phyloP scores from a whole-genome alignment of 2,113 vertebrate species.

The Megaceryle maxima region DNA sequence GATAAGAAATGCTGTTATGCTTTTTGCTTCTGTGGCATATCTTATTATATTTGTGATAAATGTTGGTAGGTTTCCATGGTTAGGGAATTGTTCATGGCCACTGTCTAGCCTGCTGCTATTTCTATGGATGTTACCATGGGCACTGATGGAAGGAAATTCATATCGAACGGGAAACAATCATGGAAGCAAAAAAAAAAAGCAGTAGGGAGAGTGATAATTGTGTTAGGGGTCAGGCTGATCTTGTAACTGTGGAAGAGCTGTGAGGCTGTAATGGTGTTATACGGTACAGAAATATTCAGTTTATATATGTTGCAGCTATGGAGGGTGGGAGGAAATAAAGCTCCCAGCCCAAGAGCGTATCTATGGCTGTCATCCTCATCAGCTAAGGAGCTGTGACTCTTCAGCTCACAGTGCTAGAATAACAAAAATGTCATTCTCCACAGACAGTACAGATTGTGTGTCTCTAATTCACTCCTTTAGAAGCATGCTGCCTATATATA shows the following conservation, averaged over 20 bases:
- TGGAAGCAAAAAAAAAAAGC: neutral
- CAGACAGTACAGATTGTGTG: neutral
- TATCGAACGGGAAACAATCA: constrained; percentile 14
- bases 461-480: neutral
- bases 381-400: neutral
- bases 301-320: neutral
- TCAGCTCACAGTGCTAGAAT: neutral
- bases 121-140: constrained; percentile 69
- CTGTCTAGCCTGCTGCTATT: constrained; percentile 42
- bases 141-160: constrained; percentile 67
- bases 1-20: neutral
- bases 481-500: neutral
- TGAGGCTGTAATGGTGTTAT: neutral
- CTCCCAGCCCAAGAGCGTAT: neutral
- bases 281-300: neutral
- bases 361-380: neutral
- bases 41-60: constrained; percentile 30
- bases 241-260: neutral
- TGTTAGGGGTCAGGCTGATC: neutral
- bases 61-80: constrained; percentile 17
- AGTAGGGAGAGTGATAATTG: neutral
- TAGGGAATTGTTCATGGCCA: constrained; percentile 10
- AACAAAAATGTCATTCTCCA: neutral
- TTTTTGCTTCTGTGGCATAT: neutral
- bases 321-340: neutral